Evolutionary conservation across 2,797 vertebrate species (phyloP), one percentile per base, ranked within the genome.

Genomic region (Chromis chromis): DNA sequence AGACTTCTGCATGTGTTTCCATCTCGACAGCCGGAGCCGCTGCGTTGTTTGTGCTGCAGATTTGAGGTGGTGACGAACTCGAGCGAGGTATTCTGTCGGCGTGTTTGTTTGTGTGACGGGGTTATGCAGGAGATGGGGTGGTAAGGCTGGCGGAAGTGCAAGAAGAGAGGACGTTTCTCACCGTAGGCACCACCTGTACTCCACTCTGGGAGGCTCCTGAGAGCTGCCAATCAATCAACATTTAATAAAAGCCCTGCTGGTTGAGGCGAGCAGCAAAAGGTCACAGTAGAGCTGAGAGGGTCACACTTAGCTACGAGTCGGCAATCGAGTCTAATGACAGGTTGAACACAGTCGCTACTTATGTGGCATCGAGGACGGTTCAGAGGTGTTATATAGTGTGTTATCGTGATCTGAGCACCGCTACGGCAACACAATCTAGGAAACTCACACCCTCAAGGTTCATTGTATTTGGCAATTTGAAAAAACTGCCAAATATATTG

Each of bases 211-310:
- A 94, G 90, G 69, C 74, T 92, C 81, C 89, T 90, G 90, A 93
- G 89, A 92, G 91, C 89, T 93, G 92, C 86, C 93, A 92, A 92
- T 94, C 92, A 94, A 93, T 93, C 89, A 92, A 91, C 84, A 90
- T 93, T 91, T 91, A 86, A 93, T 90, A 90, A 89, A 93, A 92
- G 70, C 78, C 70, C 81, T 78, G 88, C 86, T 81, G 85, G 55
- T 83, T 78, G 48, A 80, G 25, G 67, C 17, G 42, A 65, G 65
- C 70, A 78, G 68, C 33, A 36, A 89, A 87, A 89, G 84, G 78
- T 90, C 84, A 91, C 54, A 77, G 83, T 70, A 82, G 64, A 85
- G 69, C 70, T 77, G 59, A 83, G 57, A 76, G 74, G 86, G 76
- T 88, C 76, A 82, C 65, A 40, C 72, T 76, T 36, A 39, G 65